These are phyloP conservation scores for Sebastes steindachneri DNA, from an alignment of 2,797 vertebrate genomes.

Conservation along the genomic window DNA sequence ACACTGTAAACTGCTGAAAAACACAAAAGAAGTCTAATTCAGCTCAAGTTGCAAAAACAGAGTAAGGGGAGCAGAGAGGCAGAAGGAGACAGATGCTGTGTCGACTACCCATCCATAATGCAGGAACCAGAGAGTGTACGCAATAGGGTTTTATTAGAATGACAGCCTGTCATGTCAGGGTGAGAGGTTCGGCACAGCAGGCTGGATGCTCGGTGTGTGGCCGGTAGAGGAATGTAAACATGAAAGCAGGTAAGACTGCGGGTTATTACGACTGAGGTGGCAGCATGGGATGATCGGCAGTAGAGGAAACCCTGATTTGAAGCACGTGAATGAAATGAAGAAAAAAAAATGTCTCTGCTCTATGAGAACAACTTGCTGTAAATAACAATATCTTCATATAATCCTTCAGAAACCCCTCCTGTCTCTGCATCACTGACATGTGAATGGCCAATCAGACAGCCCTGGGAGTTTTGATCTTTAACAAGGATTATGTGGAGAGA, in stretches of 20 bases:
- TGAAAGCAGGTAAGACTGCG: conserved; percentile 27
- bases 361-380: not conserved
- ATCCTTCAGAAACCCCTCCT: not conserved
- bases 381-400: conserved; percentile 15
- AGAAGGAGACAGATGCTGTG: conserved; percentile 63
- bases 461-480: conserved; percentile 45
- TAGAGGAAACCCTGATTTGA: conserved; percentile 29
- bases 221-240: conserved; percentile 35
- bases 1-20: conserved; percentile 44
- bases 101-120: conserved; percentile 69
- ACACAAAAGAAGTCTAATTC: conserved; percentile 46
- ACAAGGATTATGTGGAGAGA: conserved; percentile 13
- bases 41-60: conserved; percentile 43
- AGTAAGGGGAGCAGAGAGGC: conserved; percentile 24
- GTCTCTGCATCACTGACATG: conserved; percentile 29
- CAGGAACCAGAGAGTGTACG: conserved; percentile 52
- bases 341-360: not conserved
- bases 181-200: conserved; percentile 46
- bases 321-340: not conserved
- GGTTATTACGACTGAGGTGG: not conserved
- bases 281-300: conserved; percentile 2
- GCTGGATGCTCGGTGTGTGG: conserved; percentile 13
- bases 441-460: conserved; percentile 35
- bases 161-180: conserved; percentile 68
- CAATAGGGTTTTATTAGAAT: conserved; percentile 64